A percentile compares a stretch with the other conserved stretches of the same genome.
Evolutionary conservation across 2,888 invertebrate genomes (phyloP).

Genomic region (Ichneumon xanthorius): DNA sequence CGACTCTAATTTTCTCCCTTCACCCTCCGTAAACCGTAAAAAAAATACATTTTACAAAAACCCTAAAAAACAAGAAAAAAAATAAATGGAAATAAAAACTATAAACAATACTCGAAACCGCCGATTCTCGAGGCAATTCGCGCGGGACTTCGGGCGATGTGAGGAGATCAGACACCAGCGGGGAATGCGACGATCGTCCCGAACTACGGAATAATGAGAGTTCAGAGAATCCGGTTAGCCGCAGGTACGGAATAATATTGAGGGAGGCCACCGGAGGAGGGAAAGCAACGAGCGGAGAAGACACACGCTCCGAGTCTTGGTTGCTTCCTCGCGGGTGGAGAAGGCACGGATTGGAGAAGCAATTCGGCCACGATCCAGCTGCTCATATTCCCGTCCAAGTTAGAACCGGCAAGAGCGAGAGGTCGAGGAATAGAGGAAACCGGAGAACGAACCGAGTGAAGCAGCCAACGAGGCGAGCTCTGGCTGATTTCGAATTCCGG

Average conservation of each 20-base stretch:
- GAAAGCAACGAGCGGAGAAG: conserved; percentile 18
- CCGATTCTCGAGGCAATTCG: not conserved
- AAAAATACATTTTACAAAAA: not conserved
- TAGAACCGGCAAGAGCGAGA: conserved; percentile 55
- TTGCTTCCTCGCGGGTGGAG: conserved; percentile 35
- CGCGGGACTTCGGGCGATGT: not conserved
- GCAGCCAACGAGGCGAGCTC: conserved; percentile 41
- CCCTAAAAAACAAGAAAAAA: not conserved
- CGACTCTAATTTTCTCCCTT: not conserved
- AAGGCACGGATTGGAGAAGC: conserved; percentile 64
- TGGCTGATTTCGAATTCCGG: conserved; percentile 78
- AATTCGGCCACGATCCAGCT: conserved; percentile 68
- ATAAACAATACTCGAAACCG: not conserved
- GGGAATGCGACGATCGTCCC: conserved; percentile 31
- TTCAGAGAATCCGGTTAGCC: conserved; percentile 61
- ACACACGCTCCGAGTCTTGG: conserved; percentile 44
- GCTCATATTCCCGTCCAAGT: conserved; percentile 68
- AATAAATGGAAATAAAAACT: not conserved
- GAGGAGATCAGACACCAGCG: conserved; percentile 44
- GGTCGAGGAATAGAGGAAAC: conserved; percentile 12
- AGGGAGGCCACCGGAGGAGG: conserved; percentile 36
- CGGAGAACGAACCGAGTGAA: conserved; percentile 40
- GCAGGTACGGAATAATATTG: conserved; percentile 43
- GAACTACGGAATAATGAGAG: conserved; percentile 48
- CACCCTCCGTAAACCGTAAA: too few species aligned